These are phyloP conservation scores for Nipponacmea schrenckii DNA, from an alignment of 2,888 invertebrate genomes.

Conservation along the genomic window DNA sequence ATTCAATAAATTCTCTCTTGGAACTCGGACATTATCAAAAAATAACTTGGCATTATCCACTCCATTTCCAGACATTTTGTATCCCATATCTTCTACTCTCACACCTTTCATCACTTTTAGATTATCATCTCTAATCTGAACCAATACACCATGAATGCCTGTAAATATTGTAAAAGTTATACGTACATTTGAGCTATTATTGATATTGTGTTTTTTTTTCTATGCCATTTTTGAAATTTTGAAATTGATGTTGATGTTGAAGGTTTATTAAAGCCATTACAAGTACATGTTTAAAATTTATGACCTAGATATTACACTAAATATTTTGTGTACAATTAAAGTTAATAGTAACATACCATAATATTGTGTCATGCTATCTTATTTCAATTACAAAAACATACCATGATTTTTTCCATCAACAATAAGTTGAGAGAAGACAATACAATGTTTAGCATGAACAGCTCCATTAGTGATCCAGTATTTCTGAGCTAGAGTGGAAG, in stretches of 20 bases:
- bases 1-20: slow-evolving; percentile 4
- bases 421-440: slow-evolving; percentile 1
- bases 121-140: background rate
- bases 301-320: too few relatives aligned
- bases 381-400: background rate
- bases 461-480: slow-evolving; percentile 5
- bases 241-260: too few relatives aligned
- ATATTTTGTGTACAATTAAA: too few relatives aligned
- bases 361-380: too few relatives aligned
- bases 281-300: too few relatives aligned
- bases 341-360: too few relatives aligned
- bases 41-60: slow-evolving; percentile 2
- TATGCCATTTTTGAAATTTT: too few relatives aligned
- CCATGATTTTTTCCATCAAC: background rate
- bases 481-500: background rate
- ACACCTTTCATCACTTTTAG: background rate
- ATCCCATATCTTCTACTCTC: background rate
- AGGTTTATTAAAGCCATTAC: too few relatives aligned
- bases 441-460: slow-evolving; percentile 3
- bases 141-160: background rate
- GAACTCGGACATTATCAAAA: slow-evolving; percentile 1
- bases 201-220: too few relatives aligned
- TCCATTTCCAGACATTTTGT: slow-evolving; percentile 1
- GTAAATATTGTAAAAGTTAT: background rate
- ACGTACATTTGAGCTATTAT: too few relatives aligned